A percentile compares a stretch with the other conserved stretches of the same genome.
Conservation (phyloP, 2,797 vertebrate species). For the Pogoniulus pusillus region DNA sequence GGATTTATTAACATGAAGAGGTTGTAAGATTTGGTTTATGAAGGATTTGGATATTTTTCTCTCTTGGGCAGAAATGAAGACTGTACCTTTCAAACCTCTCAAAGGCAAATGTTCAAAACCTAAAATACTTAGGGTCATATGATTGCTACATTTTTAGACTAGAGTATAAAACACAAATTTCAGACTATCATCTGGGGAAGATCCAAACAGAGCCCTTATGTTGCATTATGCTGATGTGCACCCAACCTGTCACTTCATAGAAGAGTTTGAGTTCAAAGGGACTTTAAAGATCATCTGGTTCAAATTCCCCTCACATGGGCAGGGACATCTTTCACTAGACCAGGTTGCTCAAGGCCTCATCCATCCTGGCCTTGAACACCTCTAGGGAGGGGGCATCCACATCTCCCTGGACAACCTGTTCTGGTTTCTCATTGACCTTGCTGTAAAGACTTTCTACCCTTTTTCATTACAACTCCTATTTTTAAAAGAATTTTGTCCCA, state of each 20-base stretch:
- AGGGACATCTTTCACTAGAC: no score
- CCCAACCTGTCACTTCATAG: background rate
- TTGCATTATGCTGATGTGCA: background rate
- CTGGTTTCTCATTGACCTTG: no score
- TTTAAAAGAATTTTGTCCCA: background rate
- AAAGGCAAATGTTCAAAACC: background rate
- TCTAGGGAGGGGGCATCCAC: no score
- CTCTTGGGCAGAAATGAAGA: background rate
- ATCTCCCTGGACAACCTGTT: no score
- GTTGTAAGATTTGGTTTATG: background rate
- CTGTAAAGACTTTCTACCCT: background rate
- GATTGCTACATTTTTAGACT: background rate
- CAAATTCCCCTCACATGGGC: no score
- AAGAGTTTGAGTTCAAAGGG: no score
- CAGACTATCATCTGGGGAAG: background rate
- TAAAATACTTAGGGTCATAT: background rate
- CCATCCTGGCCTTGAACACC: no score
- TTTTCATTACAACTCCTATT: background rate
- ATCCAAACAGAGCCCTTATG: background rate
- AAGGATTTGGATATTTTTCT: constrained; percentile 25
- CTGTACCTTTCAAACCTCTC: background rate
- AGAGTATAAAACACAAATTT: background rate
- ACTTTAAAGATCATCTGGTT: no score
- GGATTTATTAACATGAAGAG: background rate
- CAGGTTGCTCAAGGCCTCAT: no score